Percentiles rank a stretch among this genome's conserved stretches.
Evolutionary conservation across 2,797 vertebrate species (phyloP).

Genomic region (Paratrypauchen microcephalus): DNA sequence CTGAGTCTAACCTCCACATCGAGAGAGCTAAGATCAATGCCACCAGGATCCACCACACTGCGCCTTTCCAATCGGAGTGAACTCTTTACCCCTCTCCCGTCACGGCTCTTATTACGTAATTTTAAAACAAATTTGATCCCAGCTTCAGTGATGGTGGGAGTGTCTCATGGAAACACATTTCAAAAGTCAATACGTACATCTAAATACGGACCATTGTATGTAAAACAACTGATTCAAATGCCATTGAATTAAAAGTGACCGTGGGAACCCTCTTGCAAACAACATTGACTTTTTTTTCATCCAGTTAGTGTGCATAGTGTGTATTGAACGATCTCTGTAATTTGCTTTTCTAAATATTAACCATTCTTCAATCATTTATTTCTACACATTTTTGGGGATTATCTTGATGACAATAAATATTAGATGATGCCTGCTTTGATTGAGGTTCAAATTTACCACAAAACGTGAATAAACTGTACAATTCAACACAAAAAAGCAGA

Average conservation of each 20-base stretch:
- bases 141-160: not conserved
- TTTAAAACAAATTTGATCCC: not conserved
- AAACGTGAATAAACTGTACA: not conserved
- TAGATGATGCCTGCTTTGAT: not conserved
- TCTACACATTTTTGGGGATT: not conserved
- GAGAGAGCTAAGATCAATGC: slow-evolving; percentile 20
- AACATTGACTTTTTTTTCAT: not conserved
- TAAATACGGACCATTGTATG: not conserved
- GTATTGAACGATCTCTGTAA: not conserved
- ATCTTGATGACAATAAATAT: not conserved
- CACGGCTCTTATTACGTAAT: not conserved
- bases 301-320: not conserved
- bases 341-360: not conserved
- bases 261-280: not conserved
- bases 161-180: not conserved
- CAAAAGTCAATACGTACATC: not conserved
- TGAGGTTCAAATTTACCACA: not conserved
- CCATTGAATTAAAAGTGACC: not conserved
- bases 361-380: not conserved
- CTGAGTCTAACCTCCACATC: slow-evolving; percentile 39
- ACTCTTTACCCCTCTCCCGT: not conserved
- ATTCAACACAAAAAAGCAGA: not conserved
- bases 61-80: not conserved
- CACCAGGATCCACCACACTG: not conserved
- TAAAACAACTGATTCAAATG: not conserved